Evolutionary conservation across 2,888 invertebrate genomes (phyloP).

Genomic region (Ochropacha duplaris): DNA sequence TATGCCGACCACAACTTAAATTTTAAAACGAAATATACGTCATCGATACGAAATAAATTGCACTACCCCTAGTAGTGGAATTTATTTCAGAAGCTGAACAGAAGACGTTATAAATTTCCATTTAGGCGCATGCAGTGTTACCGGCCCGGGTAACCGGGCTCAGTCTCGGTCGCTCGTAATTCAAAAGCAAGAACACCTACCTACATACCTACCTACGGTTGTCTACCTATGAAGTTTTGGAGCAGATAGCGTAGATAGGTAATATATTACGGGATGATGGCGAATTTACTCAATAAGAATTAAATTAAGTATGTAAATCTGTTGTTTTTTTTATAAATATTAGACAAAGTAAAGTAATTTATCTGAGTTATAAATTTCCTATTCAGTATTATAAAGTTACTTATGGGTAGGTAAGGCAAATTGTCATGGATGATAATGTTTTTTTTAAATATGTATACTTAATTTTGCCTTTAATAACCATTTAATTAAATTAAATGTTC

Average conservation of each 20-base stretch:
- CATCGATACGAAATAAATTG: too few species aligned
- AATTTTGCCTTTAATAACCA: too few species aligned
- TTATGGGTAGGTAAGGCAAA: too few species aligned
- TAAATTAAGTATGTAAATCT: too few species aligned
- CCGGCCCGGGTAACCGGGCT: conserved; percentile 38
- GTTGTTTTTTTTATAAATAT: too few species aligned
- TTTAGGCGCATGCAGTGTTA: conserved; percentile 56
- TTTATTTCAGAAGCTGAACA: conserved; percentile 38
- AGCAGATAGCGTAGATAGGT: conserved; percentile 54
- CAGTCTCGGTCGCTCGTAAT: conserved; percentile 43
- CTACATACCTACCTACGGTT: conserved; percentile 47
- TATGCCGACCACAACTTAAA: not conserved
- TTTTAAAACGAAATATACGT: not conserved
- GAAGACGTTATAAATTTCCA: conserved; percentile 63
- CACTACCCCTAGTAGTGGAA: too few species aligned
- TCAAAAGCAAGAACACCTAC: conserved; percentile 55
- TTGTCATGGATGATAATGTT: too few species aligned
- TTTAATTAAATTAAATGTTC: too few species aligned
- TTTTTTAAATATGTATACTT: too few species aligned
- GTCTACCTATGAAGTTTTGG: conserved; percentile 53
- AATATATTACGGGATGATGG: conserved; percentile 32
- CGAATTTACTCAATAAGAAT: conserved; percentile 3
- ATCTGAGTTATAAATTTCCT: too few species aligned
- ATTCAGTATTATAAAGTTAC: too few species aligned
- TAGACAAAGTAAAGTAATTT: too few species aligned